phyloP scores from a whole-genome alignment of 92 coral and sea anemone species.

The Actinernus sp. region DNA sequence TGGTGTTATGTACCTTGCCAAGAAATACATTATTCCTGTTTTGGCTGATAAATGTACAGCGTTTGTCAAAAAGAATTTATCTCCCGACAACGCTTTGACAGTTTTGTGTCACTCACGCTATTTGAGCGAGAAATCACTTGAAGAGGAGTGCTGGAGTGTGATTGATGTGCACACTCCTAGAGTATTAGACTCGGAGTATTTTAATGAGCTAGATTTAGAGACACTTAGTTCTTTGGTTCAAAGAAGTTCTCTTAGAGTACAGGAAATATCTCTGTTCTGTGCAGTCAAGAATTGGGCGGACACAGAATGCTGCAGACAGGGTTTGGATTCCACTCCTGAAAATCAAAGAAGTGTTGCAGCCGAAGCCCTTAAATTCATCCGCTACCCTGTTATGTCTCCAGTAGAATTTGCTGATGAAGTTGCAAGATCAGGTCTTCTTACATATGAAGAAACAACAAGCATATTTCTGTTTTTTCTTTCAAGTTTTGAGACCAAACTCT shows the following conservation, averaged over 20 bases:
- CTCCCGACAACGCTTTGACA: slow-evolving; percentile 81
- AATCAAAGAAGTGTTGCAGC: slow-evolving; percentile 66
- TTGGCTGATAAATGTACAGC: slow-evolving; percentile 80
- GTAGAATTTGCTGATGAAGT: slow-evolving; percentile 86
- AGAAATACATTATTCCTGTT: slow-evolving; percentile 80
- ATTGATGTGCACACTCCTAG: slow-evolving; percentile 69
- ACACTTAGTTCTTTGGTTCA: slow-evolving; percentile 59
- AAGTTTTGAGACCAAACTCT: slow-evolving; percentile 66
- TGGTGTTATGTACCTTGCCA: slow-evolving; percentile 77
- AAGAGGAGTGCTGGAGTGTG: slow-evolving; percentile 81
- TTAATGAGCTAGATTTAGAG: slow-evolving; percentile 66
- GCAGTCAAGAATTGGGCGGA: slow-evolving; percentile 81
- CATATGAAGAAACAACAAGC: slow-evolving; percentile 77
- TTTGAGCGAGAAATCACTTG: slow-evolving; percentile 68
- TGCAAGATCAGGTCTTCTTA: slow-evolving; percentile 72
- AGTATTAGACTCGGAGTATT: slow-evolving; percentile 72
- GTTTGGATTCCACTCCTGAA: slow-evolving; percentile 43
- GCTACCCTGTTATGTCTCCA: slow-evolving; percentile 82
- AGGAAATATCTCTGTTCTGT: slow-evolving; percentile 71
- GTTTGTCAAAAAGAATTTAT: slow-evolving; percentile 63
- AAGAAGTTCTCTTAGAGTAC: slow-evolving; percentile 60
- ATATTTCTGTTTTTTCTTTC: slow-evolving; percentile 79
- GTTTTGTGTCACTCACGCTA: slow-evolving; percentile 78
- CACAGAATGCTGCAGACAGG: slow-evolving; percentile 61
- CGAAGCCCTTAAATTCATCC: slow-evolving; percentile 68